Evolutionary conservation across 2,888 invertebrate species (phyloP).

Genomic region (Lepidocyrtoides sp.): DNA sequence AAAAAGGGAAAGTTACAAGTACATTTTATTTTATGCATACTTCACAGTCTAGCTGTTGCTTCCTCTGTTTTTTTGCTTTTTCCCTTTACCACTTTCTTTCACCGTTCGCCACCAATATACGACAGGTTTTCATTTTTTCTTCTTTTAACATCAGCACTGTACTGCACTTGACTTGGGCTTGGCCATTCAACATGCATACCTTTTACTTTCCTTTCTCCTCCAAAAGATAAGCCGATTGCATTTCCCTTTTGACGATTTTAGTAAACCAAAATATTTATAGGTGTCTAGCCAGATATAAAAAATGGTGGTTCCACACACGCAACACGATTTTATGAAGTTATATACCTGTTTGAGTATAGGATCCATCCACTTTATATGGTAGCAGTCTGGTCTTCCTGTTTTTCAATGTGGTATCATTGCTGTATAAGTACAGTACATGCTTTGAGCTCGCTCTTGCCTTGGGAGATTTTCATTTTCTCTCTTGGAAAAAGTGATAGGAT

Average conservation of each 20-base stretch:
- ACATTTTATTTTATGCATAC: not conserved
- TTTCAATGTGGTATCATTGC: conserved; percentile 16
- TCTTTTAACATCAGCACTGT: not conserved
- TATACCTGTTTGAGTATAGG: no score
- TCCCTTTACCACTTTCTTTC: conserved; percentile 25
- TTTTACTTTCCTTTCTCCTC: conserved; percentile 27
- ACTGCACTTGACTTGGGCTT: conserved; percentile 43
- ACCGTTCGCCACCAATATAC: not conserved
- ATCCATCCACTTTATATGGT: no score
- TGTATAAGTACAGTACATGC: not conserved
- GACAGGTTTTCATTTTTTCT: conserved; percentile 11
- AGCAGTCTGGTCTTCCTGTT: no score
- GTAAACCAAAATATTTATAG: not conserved
- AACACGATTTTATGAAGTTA: no score
- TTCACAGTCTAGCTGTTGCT: conserved; percentile 65
- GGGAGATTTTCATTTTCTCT: conserved; percentile 71
- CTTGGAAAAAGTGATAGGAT: conserved; percentile 67
- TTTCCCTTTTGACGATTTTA: conserved; percentile 15
- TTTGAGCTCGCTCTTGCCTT: conserved; percentile 62
- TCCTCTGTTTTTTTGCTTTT: conserved; percentile 31
- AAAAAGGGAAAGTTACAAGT: not conserved
- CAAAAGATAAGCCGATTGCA: conserved; percentile 69
- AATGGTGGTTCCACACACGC: not conserved
- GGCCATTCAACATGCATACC: conserved; percentile 56
- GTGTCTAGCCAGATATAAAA: not conserved